These are phyloP conservation scores for Actinia tenebrosa DNA, from an alignment of 64 coral and sea anemone species.

Conservation along the genomic window DNA sequence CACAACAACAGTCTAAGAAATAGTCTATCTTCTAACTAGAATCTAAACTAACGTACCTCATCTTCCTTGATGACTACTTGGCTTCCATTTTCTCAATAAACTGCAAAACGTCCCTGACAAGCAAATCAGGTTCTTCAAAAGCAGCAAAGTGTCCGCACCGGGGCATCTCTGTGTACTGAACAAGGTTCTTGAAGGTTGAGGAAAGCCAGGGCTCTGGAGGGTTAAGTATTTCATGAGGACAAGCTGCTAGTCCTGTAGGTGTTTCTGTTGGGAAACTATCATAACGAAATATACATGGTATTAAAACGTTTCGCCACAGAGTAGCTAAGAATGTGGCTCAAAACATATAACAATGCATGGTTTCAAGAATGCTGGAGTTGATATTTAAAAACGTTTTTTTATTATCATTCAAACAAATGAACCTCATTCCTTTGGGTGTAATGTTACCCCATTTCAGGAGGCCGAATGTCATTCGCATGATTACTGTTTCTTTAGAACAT, in stretches of 20 bases:
- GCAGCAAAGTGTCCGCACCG: slow-evolving; percentile 89
- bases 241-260: slow-evolving; percentile 60
- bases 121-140: slow-evolving; percentile 60
- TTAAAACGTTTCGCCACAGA: not conserved
- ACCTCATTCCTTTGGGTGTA: too few species aligned
- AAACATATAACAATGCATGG: too few species aligned
- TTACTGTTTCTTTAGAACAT: too few species aligned
- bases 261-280: slow-evolving; percentile 36
- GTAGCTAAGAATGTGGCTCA: too few species aligned
- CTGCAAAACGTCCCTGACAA: slow-evolving; percentile 62
- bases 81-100: slow-evolving; percentile 72
- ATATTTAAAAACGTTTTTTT: too few species aligned
- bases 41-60: not conserved
- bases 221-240: slow-evolving; percentile 50
- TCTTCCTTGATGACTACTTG: not conserved
- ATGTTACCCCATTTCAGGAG: too few species aligned
- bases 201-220: slow-evolving; percentile 40
- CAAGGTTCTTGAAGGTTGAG: slow-evolving; percentile 27
- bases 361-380: too few species aligned
- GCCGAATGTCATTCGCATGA: too few species aligned
- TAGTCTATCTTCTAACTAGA: not conserved
- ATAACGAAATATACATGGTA: not conserved
- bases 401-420: too few species aligned
- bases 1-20: too few species aligned
- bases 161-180: slow-evolving; percentile 80